Conservation (phyloP, 2,113 vertebrate genomes). For the Antechinus stuartii region DNA sequence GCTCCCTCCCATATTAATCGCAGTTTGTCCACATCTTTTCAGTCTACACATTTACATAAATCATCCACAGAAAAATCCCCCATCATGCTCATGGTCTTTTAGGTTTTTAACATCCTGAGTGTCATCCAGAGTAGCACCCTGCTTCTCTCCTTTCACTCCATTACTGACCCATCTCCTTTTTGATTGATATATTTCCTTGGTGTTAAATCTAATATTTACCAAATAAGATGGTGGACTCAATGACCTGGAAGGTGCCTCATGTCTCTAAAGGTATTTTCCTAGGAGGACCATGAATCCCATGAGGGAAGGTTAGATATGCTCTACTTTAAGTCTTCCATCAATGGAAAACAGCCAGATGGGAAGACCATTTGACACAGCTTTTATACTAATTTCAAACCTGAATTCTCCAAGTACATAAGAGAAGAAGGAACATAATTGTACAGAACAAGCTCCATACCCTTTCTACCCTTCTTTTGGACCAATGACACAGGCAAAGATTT, state of each 20-base stretch:
- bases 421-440: background rate
- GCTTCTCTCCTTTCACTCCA: background rate
- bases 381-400: background rate
- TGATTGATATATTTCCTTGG: background rate
- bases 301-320: background rate
- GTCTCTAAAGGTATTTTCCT: background rate
- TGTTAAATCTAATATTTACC: background rate
- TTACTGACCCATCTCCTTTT: background rate
- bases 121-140: background rate
- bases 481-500: background rate
- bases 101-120: background rate
- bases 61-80: background rate
- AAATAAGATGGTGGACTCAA: background rate
- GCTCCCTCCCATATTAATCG: background rate
- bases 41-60: background rate
- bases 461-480: background rate
- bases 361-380: background rate
- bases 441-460: background rate
- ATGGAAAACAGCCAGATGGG: background rate
- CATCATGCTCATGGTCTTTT: background rate
- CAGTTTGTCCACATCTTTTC: background rate
- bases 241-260: background rate
- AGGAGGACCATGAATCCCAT: background rate
- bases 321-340: background rate
- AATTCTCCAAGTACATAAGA: background rate